Evolutionary conservation across 1,140 invertebrate species (phyloP), one percentile per base, ranked within the genome.

Genomic region (Cydia splendana): DNA sequence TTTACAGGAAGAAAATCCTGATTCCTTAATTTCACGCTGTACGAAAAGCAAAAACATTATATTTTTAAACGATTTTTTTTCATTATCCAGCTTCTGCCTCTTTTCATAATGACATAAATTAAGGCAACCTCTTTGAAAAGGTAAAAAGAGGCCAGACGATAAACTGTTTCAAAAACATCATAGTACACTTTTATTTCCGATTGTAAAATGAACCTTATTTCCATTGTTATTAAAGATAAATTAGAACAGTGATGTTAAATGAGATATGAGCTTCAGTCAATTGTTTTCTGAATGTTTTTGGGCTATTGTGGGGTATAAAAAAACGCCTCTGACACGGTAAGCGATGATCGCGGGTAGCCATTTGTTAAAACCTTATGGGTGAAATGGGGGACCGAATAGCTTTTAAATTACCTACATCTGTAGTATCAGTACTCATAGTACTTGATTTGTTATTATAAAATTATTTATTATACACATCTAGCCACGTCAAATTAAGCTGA

Each of bases 61-160:
- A 71, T 38, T 71, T 71, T 71, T 45, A 18, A 42, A 42, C 67
- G 34, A 38, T 4, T 42, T 71, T 71, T 67, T 71, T 71, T 71
- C 67, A 71, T 71, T 71, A 71, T 71, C 38, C 45, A 42, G 30
- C 67, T 42, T 71, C 67, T 20, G 67, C 67, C 38, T 18, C 34
- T 71, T 71, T 71, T 45, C 67, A 71, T 71, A 71, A 71, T 71
- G 67, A 71, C 67, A 71, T 71, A 71, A 71, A 71, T 71, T 71
- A 71, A 71, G 67, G 67, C n/a, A 71, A 71, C 67, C 67, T 71
- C 67, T 71, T 71, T 71, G 34, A 71, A 71, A 71, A 34, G 57
- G 57, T 24, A 62, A 62, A 62, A 62, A 18, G n/a, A n/a, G 65
- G 67, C 38, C 30, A 15, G 30, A 10, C 15, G 7, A 24, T 5